A percentile compares a stretch with the other conserved stretches of the same genome.
phyloP scores from a whole-genome alignment of 2,113 vertebrate species.

The Callipepla californica region DNA sequence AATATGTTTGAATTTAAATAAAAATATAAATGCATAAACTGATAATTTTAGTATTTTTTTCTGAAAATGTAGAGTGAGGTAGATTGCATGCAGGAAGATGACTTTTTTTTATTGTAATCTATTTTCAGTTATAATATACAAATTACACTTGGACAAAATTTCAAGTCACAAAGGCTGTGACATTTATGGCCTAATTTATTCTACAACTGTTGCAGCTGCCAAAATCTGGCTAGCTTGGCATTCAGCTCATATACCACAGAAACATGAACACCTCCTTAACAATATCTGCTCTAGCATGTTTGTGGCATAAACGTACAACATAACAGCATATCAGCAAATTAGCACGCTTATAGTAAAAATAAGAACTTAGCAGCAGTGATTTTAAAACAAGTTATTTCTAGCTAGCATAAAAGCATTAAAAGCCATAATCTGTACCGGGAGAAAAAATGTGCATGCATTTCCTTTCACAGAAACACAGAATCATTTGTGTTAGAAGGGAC shows the following conservation, averaged over 20 bases:
- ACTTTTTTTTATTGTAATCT: background rate
- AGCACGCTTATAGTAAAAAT: background rate
- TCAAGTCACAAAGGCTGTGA: background rate
- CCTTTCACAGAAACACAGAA: background rate
- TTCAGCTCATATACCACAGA: background rate
- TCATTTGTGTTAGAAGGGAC: no score
- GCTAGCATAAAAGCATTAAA: background rate
- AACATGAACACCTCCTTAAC: background rate
- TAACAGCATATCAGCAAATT: background rate
- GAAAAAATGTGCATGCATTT: background rate
- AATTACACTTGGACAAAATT: background rate
- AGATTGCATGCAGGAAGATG: background rate
- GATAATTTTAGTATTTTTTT: background rate
- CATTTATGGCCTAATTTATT: background rate
- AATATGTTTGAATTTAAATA: background rate
- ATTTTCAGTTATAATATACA: background rate
- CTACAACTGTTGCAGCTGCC: background rate
- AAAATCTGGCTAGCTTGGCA: background rate
- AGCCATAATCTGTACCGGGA: background rate
- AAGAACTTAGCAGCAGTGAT: background rate
- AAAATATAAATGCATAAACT: background rate
- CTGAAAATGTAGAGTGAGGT: background rate
- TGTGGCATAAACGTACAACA: background rate
- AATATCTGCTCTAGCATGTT: background rate
- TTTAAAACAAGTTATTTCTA: background rate